Evolutionary conservation across 2,797 vertebrate species (phyloP), one percentile per base, ranked within the genome.

Genomic region (Pelodytes ibericus): DNA sequence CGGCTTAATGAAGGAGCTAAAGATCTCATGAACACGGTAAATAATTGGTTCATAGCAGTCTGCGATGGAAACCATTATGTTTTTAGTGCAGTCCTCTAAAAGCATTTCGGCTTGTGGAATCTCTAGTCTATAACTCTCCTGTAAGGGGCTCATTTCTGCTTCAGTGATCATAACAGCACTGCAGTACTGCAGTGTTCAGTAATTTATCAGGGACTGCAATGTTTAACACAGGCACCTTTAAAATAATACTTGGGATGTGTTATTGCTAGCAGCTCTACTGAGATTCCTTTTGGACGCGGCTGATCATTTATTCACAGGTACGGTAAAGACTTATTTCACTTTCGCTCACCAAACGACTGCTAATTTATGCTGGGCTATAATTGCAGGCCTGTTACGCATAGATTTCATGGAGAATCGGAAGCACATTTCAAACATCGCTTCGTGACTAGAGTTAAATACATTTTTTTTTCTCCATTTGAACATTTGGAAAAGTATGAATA

Each of bases 71-170:
- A 15, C 58, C 59, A 71, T 77, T 78, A 74, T 15, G 58, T 30
- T 44, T n/a, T 29, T 22, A 62, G 26, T 58, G 72, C 51, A 72
- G 58, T 24, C 39, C 78, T 16, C 49, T 78, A 49, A 72, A 67
- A 59, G 56, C 31, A 31, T 49, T 67, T 72, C 22, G 63, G n/a
- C 56, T 53, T 49, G 53, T 67, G 47, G 30, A 26, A 67, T 65
- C 58, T 70, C 33, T 20, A 72, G 66, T 60, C 65, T 41, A 61
- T 74, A 82, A 71, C 31, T 63, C 47, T 36, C 47, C n/a, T 68
- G 57, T 71, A 58, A 65, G 77, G 65, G 77, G 53, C 59, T 58
- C 39, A 57, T 75, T 81, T 83, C 78, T 63, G 72, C 75, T 73
- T 76, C 72, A 79, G 62, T 53, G 78, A 75, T 41, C 58, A 36